These are phyloP conservation scores for Empis stercorea DNA, from an alignment of 2,888 invertebrate genomes.

Conservation along the genomic window DNA sequence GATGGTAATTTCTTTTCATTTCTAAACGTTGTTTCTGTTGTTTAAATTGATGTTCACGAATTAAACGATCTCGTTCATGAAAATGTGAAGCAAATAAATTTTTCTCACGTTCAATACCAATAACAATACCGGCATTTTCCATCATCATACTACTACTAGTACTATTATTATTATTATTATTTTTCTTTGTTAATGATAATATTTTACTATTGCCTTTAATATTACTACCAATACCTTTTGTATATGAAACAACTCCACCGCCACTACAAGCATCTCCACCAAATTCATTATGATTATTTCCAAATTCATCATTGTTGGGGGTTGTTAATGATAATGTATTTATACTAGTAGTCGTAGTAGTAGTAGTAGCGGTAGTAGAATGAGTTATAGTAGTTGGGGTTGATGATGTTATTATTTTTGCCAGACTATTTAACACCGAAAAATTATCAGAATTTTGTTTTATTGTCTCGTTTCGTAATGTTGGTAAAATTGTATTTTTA, in stretches of 20 bases:
- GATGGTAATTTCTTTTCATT: conserved; percentile 11
- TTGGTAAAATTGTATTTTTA: conserved; percentile 1
- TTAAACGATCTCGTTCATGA: conserved; percentile 36
- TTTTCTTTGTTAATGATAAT: neutral
- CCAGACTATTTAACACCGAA: conserved; percentile 6
- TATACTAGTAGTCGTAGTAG: no score
- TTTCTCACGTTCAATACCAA: conserved; percentile 19
- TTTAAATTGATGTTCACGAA: conserved; percentile 35
- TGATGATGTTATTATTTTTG: no score
- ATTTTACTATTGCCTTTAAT: neutral
- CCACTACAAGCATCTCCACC: no score
- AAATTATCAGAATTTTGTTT: conserved; percentile 6
- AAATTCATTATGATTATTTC: no score
- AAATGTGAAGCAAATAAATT: conserved; percentile 33
- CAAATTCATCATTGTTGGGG: no score
- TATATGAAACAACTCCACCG: no score
- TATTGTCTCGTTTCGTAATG: conserved; percentile 3
- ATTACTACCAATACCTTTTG: no score
- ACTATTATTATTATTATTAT: no score
- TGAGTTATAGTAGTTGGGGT: no score
- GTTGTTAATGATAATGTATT: no score
- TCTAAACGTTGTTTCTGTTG: conserved; percentile 22
- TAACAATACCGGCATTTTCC: neutral
- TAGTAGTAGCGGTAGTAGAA: no score
- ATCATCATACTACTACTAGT: no score